A percentile compares a stretch with the other conserved stretches of the same genome.
These are phyloP conservation scores for Pyrrhopygopsis socrates DNA, from an alignment of 2,888 invertebrate species.

Conservation along the genomic window DNA sequence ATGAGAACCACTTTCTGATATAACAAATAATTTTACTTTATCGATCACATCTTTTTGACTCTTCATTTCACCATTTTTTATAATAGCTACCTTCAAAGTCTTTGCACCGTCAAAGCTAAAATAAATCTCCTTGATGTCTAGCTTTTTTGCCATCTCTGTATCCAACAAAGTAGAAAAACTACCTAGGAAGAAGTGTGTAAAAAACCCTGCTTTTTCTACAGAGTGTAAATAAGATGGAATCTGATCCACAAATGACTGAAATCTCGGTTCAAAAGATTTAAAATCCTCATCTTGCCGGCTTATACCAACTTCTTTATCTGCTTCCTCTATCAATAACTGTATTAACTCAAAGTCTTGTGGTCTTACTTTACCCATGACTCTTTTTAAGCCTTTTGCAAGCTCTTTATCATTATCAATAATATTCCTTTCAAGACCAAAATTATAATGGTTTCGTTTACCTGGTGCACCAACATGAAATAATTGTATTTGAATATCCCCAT, in stretches of 20 bases:
- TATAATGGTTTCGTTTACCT: too few species aligned
- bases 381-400: too few species aligned
- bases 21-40: neutral
- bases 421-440: too few species aligned
- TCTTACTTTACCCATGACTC: too few species aligned
- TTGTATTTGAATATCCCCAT: too few species aligned
- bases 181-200: neutral
- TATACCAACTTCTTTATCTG: neutral
- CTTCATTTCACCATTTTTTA: neutral
- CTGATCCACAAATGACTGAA: constrained; percentile 11
- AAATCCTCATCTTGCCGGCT: neutral
- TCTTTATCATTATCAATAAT: too few species aligned
- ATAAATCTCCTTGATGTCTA: neutral
- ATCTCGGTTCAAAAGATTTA: neutral
- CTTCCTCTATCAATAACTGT: neutral
- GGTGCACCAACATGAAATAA: too few species aligned
- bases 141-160: neutral
- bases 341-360: neutral
- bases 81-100: neutral
- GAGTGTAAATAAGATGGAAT: constrained; percentile 21
- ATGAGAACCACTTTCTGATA: neutral
- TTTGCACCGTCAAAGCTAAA: neutral
- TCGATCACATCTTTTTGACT: neutral
- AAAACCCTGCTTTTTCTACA: constrained; percentile 1
- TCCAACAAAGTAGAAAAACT: neutral